Evolutionary conservation across 2,888 invertebrate genomes (phyloP), one percentile per base, ranked within the genome.

Genomic region (Tachina grossa): DNA sequence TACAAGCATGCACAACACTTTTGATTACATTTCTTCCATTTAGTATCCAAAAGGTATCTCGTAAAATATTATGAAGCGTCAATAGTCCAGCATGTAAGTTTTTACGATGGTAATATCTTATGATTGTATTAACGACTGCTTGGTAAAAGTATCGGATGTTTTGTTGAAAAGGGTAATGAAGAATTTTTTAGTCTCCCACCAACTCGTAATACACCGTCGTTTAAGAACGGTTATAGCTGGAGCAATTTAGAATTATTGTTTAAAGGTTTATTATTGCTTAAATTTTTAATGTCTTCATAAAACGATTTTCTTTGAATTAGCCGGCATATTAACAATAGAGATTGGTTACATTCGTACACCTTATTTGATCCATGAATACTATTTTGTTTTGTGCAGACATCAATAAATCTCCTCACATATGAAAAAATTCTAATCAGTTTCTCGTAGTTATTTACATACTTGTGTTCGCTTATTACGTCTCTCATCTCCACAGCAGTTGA

Each of bases 21-120:
- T 71, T 45, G 11, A 78, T 74, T 10, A 14, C 31, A 22, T 47
- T 75, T 11, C 79, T 68, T 13, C 75, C 75, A 39, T 69, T 59
- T 9, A 78, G 49, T 4, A 85, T 75, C 79, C 76, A 83, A 39
- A 82, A 85, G 8, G 66, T 78, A 11, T 83, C 66, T 43, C 78
- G 74, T 16, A 84, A 39, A 22, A 85, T 77, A 39, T 65, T 81
- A 14, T 49, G 49, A 49, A 49, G 49, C 13, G 49, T 13, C n/a
- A 49, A 49, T 49, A n/a, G 49, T 49, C 49, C 49, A 2, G 22
- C 22, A 22, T 22, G 22, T 22, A 22, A 22, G 22, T 22, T 22
- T 22, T 22, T 22, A 22, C 22, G 22, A 22, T 22, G 22, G 22
- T 22, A 22, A 22, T 22, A 22, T 22, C 22, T 22, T 22, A 22